Evolutionary conservation across 2,888 invertebrate species (phyloP), one percentile per base, ranked within the genome.

Genomic region (Ennomos quercinarius): DNA sequence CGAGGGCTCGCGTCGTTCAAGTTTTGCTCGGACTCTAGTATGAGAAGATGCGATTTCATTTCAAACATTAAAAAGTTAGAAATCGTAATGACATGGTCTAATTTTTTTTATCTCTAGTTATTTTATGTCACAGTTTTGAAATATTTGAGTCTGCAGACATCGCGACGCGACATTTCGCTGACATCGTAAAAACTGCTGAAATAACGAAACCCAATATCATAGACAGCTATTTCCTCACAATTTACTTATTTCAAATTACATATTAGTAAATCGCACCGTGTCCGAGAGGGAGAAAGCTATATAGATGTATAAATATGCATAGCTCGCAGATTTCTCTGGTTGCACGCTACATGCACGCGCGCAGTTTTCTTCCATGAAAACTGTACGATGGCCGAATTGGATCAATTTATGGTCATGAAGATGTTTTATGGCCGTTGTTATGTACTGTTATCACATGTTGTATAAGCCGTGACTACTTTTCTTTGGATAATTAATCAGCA

Each of bases 271-370:
- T 38, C 63, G 60, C 64, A 68, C 55, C 67, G 73, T 74, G 73
- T 75, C 75, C 73, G 68, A 76, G 69, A 77, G 77, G 68, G 84
- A 86, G 90, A 89, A 89, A 90, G 89, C 86, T 68, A 82, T 81
- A 79, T 58, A 60, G 38, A 57, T 72, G 64, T 80, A 84, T 89
- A 83, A 84, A 89, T 89, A 89, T 87, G 87, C 86, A 89, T 86
- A 77, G 70, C 73, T 81, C 57, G 73, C 62, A 71, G 83, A 85
- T 90, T 90, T 90, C 90, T 85, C 90, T 76, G 67, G 52, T 47
- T 71, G 84, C 90, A 89, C 89, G 90, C 88, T 73, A 86, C 60
- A 64, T 51, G 70, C 69, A 47, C 57, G 61, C 70, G 68, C 66
- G 72, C 67, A 62, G 56, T 81, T 80, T 79, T 78, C 79, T 77